Evolutionary conservation across 2,797 vertebrate species (phyloP), one percentile per base, ranked within the genome.

Genomic region (Pangasius krempfi): DNA sequence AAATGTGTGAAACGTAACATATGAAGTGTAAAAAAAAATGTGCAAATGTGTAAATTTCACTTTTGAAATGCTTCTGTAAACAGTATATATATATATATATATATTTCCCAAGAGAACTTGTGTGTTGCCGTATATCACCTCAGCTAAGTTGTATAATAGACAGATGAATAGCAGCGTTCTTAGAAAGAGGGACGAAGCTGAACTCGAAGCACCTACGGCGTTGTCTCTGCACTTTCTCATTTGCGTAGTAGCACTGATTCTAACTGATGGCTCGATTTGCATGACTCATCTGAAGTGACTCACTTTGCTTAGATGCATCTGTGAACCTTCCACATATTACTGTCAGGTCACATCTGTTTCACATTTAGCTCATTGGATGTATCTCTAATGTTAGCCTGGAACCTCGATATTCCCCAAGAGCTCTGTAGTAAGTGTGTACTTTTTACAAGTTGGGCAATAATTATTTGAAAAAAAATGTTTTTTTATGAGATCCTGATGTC

Each of bases 291-390:
- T 50, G 37, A 22, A 78, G 73, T 78, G 58, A 64, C 64, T 68
- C 68, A 84, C 20, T 84, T 88, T 88, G 40, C 87, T 84, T 75
- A 75, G n/a, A 75, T 88, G 56, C 37, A 58, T 88, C 82, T 68
- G 25, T 58, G 44, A 76, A 62, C 47, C 82, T 85, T 73, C 87
- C 60, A 88, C 87, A 79, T 56, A 14, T 75, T 79, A 47, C 82
- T 88, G 79, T 72, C 80, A 52, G 70, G n/a, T 54, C 54, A 30
- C 70, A 83, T 73, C 79, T 72, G 79, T 14, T 60, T 73, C 79
- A 84, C 66, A 33, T 83, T 58, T 13, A 62, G 40, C 79, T 84
- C 52, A 6, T 27, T 33, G 37, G 33, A 27, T 22, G 16, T 6
- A 27, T 75, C 54, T 75, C 27, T 60, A 62, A 70, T 50, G n/a